Conservation (phyloP, 2,113 vertebrate genomes). For the Nasalis larvatus region DNA sequence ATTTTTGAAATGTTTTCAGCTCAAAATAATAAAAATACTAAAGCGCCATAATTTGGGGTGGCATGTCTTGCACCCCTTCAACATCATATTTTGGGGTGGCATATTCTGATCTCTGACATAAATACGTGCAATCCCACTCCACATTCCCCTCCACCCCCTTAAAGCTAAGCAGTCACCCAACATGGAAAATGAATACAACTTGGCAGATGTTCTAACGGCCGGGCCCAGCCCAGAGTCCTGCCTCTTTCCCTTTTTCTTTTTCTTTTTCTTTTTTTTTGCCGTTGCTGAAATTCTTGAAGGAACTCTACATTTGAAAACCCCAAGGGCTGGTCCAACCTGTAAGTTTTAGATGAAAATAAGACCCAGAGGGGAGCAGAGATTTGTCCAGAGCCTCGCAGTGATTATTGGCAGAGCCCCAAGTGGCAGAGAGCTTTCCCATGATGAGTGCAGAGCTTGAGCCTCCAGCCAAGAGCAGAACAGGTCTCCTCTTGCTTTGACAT, state of each 20-base stretch:
- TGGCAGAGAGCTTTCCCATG: constrained; percentile 9
- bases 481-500: constrained; percentile 48
- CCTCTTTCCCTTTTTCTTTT: background rate
- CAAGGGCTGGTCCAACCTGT: background rate
- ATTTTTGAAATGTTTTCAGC: background rate
- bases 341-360: background rate
- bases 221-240: background rate
- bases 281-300: background rate
- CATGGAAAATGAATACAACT: background rate
- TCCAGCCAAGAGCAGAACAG: constrained; percentile 43
- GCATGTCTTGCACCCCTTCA: background rate
- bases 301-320: background rate
- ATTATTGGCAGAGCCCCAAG: background rate
- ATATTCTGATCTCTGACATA: background rate
- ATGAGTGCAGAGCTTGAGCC: background rate
- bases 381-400: background rate
- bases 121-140: background rate
- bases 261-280: background rate
- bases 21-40: background rate
- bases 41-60: background rate
- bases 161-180: background rate
- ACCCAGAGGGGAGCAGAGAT: background rate
- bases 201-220: background rate
- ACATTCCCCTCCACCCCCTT: background rate
- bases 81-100: background rate